Evolutionary conservation across 2,888 invertebrate species (phyloP), one percentile per base, ranked within the genome.

Genomic region (Pycnomerus fuliginosus): DNA sequence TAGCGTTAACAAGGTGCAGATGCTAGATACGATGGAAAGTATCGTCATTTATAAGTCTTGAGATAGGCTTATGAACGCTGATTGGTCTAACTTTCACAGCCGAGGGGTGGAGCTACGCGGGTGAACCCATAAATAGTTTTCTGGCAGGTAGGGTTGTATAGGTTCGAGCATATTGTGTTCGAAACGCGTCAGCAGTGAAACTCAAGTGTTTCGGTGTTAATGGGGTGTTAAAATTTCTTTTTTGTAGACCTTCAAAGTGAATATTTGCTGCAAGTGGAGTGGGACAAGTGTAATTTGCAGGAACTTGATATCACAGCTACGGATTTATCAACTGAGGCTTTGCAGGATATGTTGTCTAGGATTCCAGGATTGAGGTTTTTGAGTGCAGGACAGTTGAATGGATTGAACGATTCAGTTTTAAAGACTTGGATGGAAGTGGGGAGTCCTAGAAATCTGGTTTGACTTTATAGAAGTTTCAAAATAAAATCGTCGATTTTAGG

Each of bases 291-390:
- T 46, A 84, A 85, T 0, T 73, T 99, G 40, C 90, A 90, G 69
- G 99, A 99, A 73, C 69, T 99, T 56, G 99, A 99, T 65, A 87
- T 99, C 41, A 94, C 96, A 0, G 99, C 94, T 1, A 99, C 98
- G 0, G 98, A 99, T 72, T 74, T 99, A 44, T 89, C 90, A 1
- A 85, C 93, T 0, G 97, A 98, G 67, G 92, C 95, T 52, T 79
- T 99, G 25, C 87, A 90, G 45, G 93, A 95, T 69, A 87, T 99
- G 82, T 76, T 99, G 10, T 84, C 87, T 0, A 77, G 96, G 54
- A 85, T 95, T 53, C 93, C 89, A 0, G 84, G 83, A 41, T 75
- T 97, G 16, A 80, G 90, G 56, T 96, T 93, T 75, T 76, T 99
- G 4, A 90, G 92, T 53, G 96, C 97, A 0, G 98, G 97, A 0